Evolutionary conservation across 2,113 vertebrate species (phyloP), one percentile per base, ranked within the genome.

Genomic region (Scopus umbretta): DNA sequence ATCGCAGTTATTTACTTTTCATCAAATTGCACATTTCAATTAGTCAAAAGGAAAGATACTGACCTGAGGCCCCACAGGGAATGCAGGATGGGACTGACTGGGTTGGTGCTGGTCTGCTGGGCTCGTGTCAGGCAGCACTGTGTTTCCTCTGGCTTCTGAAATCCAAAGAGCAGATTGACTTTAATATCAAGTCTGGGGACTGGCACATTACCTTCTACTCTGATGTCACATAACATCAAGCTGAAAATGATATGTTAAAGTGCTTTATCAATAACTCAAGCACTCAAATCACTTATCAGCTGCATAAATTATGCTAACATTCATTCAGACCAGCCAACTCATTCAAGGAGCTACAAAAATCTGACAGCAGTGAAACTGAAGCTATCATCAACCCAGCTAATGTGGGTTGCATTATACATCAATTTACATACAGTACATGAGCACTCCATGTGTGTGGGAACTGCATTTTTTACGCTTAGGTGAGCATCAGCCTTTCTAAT

Each of bases 51-150:
- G 47, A 95, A 88, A 93, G 67, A 88, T 94, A 98, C 98, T 98
- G 83, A 99, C 99, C 99, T 99, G 99, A 94, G 99, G 99, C 92
- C 99, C 99, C 94, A 99, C 98, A 7, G 99, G 97, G 95, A 99
- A 99, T 0, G 98, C 92, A 32, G 98, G 98, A 88, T 99, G 99
- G 59, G 98, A 97, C 97, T 99, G 99, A 89, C 98, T 97, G 83
- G 98, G 97, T 43, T 98, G 99, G 95, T 98, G 98, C 94, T 99
- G 99, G 84, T 99, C 99, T 79, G 98, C 98, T 63, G 99, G 98
- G 96, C 98, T 98, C 17, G 98, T 93, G 74, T 99, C 99, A 80
- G 99, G 98, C 82, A 97, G 84, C 56, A 85, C 80, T 4, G 97
- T 68, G 89, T 97, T 98, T 97, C 98, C 98, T 98, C 98, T 98